Base-by-base conservation (phyloP, 2,797 vertebrate genomes). In the Lerista edwardsae region DNA sequence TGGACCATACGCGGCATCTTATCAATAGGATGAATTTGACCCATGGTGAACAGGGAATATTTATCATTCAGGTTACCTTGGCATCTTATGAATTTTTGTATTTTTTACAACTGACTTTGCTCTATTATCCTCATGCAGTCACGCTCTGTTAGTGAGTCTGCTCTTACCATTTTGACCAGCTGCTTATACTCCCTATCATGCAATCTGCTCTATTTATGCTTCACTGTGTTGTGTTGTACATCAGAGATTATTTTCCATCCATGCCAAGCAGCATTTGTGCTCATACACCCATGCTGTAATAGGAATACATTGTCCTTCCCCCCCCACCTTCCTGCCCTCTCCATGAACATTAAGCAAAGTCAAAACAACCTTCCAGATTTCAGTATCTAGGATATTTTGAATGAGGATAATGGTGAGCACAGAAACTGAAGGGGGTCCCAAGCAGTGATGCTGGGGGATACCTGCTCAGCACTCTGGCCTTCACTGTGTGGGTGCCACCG, bases 161-260 rank as follows among this genome's bases (percentile, higher is more conserved):
- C 85, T 91, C 64, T 67, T 74, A 69, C 62, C 36, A 69, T 74
- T 75, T 89, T 61, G 84, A 87, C 88, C 88, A 90, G 88, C 91
- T 94, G 92, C 84, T 89, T 75, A 83, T 82, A 71, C n/a, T 93
- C 87, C 82, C n/a, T 86, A 79, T 73, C 78, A n/a, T 84, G 69
- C 83, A 89, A 79, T 75, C 80, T 91, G 90, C 84, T 84, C 86
- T 88, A 73, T 90, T 93, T 92, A 89, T 88, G 89, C 84, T 67
- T 89, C 89, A 87, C 4, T 79, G 77, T 90, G 68, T 47, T 91
- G 79, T 72, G 51, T 31, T 86, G 72, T 87, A 57, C 0, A 0
- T 47, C 85, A 62, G 75, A 91, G 79, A 92, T 87, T 89, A 85
- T 89, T 90, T 89, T 9, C 88, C 23, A 86, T 88, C 57, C 25